These are phyloP conservation scores for Phoxinus dragarum DNA, from an alignment of 2,797 vertebrate species.

Conservation along the genomic window DNA sequence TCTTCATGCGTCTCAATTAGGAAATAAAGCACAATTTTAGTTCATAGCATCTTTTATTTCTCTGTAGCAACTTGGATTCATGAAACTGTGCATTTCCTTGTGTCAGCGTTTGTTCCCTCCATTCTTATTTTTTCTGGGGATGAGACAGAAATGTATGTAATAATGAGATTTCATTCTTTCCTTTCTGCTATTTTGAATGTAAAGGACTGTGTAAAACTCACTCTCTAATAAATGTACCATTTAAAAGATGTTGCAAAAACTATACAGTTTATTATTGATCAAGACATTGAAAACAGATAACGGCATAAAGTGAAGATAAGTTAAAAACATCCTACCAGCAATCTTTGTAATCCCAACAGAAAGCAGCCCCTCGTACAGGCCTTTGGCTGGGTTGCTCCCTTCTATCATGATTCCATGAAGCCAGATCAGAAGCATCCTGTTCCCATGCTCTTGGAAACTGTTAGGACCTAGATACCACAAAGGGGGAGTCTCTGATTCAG, in stretches of 20 bases:
- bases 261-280: neutral
- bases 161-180: neutral
- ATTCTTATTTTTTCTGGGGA: constrained; percentile 77
- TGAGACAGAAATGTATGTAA: constrained; percentile 30
- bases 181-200: neutral
- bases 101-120: constrained; percentile 62
- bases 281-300: neutral
- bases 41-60: constrained; percentile 23
- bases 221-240: neutral
- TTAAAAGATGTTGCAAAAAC: neutral
- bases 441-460: constrained; percentile 88
- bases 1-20: neutral
- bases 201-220: neutral
- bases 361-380: constrained; percentile 81
- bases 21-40: constrained; percentile 40
- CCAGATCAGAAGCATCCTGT: constrained; percentile 92
- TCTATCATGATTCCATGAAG: constrained; percentile 81
- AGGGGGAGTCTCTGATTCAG: neutral
- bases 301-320: neutral
- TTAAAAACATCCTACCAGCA: constrained; percentile 76
- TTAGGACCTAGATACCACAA: constrained; percentile 75
- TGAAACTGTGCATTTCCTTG: constrained; percentile 77
- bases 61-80: constrained; percentile 57
- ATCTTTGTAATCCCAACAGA: constrained; percentile 77
- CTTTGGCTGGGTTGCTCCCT: constrained; percentile 75